Percentiles rank a stretch among this genome's conserved stretches.
These are phyloP conservation scores for Cassiopea xamachana DNA, from an alignment of 30 jellyfish, hydroid and myxozoan species.

Conservation along the genomic window DNA sequence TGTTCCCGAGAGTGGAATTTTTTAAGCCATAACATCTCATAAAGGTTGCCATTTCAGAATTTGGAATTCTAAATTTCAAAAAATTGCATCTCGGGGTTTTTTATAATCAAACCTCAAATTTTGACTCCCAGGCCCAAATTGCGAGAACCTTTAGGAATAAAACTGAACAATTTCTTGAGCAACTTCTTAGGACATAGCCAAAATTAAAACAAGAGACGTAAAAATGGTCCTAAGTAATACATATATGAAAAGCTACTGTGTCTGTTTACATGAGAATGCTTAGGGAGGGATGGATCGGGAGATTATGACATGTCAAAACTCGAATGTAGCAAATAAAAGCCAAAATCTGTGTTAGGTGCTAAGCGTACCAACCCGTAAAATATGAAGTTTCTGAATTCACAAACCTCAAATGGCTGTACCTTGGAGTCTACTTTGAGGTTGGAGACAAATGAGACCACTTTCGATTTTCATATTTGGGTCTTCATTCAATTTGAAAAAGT, in stretches of 20 bases:
- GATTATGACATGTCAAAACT: background rate
- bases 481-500: background rate
- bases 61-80: background rate
- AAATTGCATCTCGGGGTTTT: conserved; percentile 23
- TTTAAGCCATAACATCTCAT: background rate
- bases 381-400: background rate
- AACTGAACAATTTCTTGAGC: background rate
- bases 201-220: background rate
- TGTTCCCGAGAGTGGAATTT: background rate
- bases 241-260: background rate
- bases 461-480: background rate
- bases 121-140: background rate
- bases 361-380: background rate
- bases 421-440: background rate
- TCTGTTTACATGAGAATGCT: background rate
- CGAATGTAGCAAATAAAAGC: background rate
- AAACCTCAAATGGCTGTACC: conserved; percentile 3
- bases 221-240: background rate
- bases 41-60: background rate
- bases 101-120: background rate
- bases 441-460: conserved; percentile 28
- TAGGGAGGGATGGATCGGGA: background rate
- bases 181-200: background rate
- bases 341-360: background rate
- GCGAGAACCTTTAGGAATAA: background rate